Evolutionary conservation across 1,140 invertebrate species (phyloP).

Genomic region (Lepeophtheirus salmonis): DNA sequence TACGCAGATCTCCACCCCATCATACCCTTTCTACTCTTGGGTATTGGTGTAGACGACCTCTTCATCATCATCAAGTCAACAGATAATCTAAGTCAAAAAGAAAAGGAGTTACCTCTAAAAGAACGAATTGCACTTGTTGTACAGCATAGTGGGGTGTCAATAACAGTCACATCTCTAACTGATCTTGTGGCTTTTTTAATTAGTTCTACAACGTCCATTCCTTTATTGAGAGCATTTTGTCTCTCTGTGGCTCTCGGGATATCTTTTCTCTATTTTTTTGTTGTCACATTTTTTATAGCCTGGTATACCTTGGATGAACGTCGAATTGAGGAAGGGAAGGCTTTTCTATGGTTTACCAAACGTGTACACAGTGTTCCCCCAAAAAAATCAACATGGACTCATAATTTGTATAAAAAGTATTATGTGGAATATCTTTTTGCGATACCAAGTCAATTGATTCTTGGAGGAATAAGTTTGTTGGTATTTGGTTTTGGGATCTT

Average conservation of each 20-base stretch:
- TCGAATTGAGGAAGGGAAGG: constrained; percentile 25
- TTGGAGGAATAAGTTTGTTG: constrained; percentile 27
- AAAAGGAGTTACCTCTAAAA: constrained; percentile 25
- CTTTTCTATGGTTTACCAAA: background rate
- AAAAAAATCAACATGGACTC: constrained; percentile 24
- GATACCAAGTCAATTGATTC: constrained; percentile 28
- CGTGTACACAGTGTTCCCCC: background rate
- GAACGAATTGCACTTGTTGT: constrained; percentile 29
- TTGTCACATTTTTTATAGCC: constrained; percentile 35
- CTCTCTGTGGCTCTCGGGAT: constrained; percentile 32
- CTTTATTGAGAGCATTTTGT: constrained; percentile 31
- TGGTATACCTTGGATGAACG: constrained; percentile 34
- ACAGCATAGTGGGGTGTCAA: constrained; percentile 38
- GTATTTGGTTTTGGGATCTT: constrained; percentile 21
- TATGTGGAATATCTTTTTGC: constrained; percentile 31
- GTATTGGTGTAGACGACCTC: constrained; percentile 34
- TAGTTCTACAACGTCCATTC: constrained; percentile 36
- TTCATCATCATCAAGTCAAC: constrained; percentile 30
- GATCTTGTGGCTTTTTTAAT: constrained; percentile 43
- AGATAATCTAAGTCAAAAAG: constrained; percentile 15
- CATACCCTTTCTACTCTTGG: constrained; percentile 35
- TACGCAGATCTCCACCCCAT: constrained; percentile 37
- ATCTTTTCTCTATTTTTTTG: constrained; percentile 32
- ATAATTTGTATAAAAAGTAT: constrained; percentile 29
- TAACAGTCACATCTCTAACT: constrained; percentile 43